Base-by-base conservation (phyloP, 2,113 vertebrate species). In the Paratilapia polleni region DNA sequence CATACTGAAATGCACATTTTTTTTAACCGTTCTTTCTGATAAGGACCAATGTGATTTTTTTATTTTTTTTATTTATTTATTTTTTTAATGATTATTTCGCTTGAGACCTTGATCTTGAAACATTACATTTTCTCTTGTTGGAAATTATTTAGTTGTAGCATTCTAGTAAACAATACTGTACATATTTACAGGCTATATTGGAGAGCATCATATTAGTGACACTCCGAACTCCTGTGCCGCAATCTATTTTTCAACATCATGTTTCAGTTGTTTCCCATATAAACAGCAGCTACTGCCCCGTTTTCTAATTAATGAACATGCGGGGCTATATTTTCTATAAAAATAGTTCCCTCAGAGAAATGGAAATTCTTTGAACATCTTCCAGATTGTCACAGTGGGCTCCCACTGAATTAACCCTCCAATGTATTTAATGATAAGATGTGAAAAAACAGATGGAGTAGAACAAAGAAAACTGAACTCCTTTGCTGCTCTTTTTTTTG, bases 281-380 rank as follows among this genome's bases (percentile, higher is more conserved):
- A 57, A 26, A 54, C 34, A 75, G 38, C 47, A 73, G 68, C 68
- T 31, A 31, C 47, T 73, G 26, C 36, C 56, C 26, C 14, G 7
- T 75, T 78, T 68, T 56, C 64, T 88, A 89, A 94, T 93, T 91
- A 90, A 83, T 3, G 58, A 93, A 73, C 58, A 80, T 12, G 38
- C 36, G 15, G 28, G 43, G 47, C 81, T 82, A 41, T 63, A 10
- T 85, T 87, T 74, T 80, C 61, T 78, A 36, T 60, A 80, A 86
- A 82, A 85, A 89, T 68, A 84, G 56, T 74, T 78, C 70, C 89
- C 81, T 88, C 66, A 8, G 83, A 90, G 86, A 78, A 68, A 79
- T n/a, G 20, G 28, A 85, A 43, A 66, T 52, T 84, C 87, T 92
- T 90, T 89, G 87, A 93, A 87, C 81, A 75, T 84, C 78, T 90